phyloP scores from a whole-genome alignment of 2,888 invertebrate species.

The Caenorhabditis angaria region DNA sequence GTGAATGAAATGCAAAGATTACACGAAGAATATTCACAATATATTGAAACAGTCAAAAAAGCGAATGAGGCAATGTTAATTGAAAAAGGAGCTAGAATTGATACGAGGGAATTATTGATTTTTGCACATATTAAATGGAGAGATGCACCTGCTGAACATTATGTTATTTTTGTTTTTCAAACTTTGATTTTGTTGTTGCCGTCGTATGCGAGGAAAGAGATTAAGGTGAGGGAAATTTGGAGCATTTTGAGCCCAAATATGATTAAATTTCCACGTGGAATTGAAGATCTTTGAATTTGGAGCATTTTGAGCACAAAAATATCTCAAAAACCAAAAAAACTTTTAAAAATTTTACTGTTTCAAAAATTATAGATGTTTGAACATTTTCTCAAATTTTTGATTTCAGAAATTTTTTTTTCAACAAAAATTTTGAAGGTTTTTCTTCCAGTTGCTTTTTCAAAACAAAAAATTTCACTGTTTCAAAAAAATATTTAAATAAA shows the following conservation, averaged over 20 bases:
- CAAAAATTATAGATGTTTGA: neutral
- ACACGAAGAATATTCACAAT: slow-evolving; percentile 62
- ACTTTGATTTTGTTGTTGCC: slow-evolving; percentile 54
- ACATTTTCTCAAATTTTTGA: neutral
- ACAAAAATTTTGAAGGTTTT: too few species aligned
- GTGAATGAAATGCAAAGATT: slow-evolving; percentile 69
- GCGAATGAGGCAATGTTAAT: slow-evolving; percentile 34
- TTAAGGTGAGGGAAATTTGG: slow-evolving; percentile 30
- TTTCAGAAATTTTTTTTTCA: neutral
- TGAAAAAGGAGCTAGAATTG: slow-evolving; percentile 53
- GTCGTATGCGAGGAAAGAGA: slow-evolving; percentile 40
- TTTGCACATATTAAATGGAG: slow-evolving; percentile 57
- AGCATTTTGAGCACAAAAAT: neutral
- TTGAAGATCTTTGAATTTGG: neutral
- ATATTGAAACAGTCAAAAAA: slow-evolving; percentile 45
- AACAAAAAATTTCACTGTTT: too few species aligned
- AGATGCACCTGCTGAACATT: slow-evolving; percentile 50
- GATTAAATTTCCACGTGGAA: neutral
- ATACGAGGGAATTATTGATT: slow-evolving; percentile 53
- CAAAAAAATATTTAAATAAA: too few species aligned
- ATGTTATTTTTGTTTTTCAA: slow-evolving; percentile 58
- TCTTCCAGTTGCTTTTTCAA: too few species aligned
- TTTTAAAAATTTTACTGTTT: slow-evolving; percentile 1
- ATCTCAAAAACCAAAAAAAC: too few species aligned
- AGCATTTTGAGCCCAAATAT: too few species aligned